Percentiles rank a stretch among this genome's conserved stretches.
Conservation (phyloP, 2,888 invertebrate genomes). For the Metacarcinus magister region DNA sequence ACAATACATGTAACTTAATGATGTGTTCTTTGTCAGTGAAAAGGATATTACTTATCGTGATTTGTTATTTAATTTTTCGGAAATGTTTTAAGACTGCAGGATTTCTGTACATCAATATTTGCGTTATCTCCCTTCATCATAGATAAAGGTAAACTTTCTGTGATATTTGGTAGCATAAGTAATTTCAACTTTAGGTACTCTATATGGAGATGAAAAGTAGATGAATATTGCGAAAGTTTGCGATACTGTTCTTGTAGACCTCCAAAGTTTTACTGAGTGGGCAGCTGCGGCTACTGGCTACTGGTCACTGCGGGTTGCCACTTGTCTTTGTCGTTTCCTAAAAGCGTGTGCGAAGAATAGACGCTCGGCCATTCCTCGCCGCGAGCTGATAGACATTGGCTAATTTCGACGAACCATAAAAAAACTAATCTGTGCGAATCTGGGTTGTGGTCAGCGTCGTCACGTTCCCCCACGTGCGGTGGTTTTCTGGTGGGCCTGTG, state of each 20-base stretch:
- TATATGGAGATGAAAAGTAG: background rate
- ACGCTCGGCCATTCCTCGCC: background rate
- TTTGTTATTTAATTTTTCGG: too few species aligned
- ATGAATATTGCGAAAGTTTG: background rate
- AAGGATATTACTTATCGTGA: too few species aligned
- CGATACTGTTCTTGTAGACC: background rate
- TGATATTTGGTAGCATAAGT: background rate
- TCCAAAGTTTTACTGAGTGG: background rate
- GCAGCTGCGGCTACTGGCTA: conserved; percentile 17
- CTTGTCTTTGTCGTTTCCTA: background rate
- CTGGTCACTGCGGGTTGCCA: background rate
- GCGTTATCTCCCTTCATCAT: too few species aligned
- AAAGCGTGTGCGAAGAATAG: background rate
- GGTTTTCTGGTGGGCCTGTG: background rate
- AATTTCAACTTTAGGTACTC: background rate
- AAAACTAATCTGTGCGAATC: conserved; percentile 28
- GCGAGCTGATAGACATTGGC: background rate
- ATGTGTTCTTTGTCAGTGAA: too few species aligned
- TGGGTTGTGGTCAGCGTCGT: conserved; percentile 21
- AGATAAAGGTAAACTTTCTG: too few species aligned
- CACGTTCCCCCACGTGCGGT: background rate
- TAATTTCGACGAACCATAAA: conserved; percentile 37
- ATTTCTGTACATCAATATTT: too few species aligned
- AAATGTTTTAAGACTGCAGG: too few species aligned
- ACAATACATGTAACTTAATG: too few species aligned